Evolutionary conservation across 2,797 vertebrate genomes (phyloP).

Genomic region (Platalea minor): DNA sequence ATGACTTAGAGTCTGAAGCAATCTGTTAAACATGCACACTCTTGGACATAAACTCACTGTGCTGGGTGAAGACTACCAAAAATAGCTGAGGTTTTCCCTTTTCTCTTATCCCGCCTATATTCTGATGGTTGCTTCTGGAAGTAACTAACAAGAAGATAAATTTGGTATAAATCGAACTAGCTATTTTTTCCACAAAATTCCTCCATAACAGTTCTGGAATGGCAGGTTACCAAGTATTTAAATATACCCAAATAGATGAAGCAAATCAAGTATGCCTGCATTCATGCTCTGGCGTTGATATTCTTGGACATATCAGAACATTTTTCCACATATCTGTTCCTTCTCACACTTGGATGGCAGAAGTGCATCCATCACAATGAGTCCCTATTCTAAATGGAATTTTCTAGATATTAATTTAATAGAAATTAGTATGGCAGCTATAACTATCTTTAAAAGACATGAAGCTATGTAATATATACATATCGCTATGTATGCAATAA

Average conservation of each 20-base stretch:
- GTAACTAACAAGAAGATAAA: not conserved
- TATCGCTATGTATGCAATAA: not conserved
- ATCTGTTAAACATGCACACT: not conserved
- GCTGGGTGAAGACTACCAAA: not conserved
- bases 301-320: not conserved
- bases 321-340: not conserved
- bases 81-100: not conserved
- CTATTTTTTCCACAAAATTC: not conserved
- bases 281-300: not conserved
- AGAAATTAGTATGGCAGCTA: not conserved
- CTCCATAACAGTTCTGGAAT: not conserved
- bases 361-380: not conserved
- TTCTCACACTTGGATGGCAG: not conserved
- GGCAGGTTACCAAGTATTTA: not conserved
- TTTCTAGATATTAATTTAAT: not conserved
- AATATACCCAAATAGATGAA: not conserved
- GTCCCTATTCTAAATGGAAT: not conserved
- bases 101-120: not conserved
- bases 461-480: not conserved
- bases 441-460: not conserved
- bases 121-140: not conserved
- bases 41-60: not conserved
- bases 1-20: not conserved
- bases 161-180: not conserved
- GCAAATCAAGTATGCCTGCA: not conserved